Evolutionary conservation across 2,113 vertebrate species (phyloP), one percentile per base, ranked within the genome.

Genomic region (Ranitomeya imitator): DNA sequence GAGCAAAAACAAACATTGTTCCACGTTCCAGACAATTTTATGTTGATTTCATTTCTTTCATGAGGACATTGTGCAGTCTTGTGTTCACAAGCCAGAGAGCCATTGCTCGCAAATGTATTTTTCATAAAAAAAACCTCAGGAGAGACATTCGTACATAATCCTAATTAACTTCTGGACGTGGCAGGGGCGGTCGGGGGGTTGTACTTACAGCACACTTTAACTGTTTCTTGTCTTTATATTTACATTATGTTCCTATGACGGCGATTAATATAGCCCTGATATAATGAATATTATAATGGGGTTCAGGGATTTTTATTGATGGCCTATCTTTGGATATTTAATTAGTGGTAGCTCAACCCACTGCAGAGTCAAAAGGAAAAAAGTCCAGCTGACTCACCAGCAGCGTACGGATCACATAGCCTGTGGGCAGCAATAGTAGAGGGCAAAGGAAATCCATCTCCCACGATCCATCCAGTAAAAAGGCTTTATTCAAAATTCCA

Each of bases 11-110:
- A 69, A 67, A 83, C 21, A 82, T 63, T 63, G 60, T 83, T 83
- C 21, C 63, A n/a, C n/a, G 11, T 83, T 52, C 45, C 60, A 52
- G 81, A 52, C 37, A 69, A 69, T 69, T 83, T 23, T 69, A 83
- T 55, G 63, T 83, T 69, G 21, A 67, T 83, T 83, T 54, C 5
- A 83, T 83, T 67, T 67, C 19, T 83, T 83, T 83, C n/a, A 51
- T 52, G 5, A 52, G 51, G 45, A 69, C 51, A 54, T 84, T 55
- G 21, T 81, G 65, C 52, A 84, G 82, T n/a, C n/a, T 69, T 26
- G 63, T 16, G 9, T 71, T 69, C 51, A 55, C 7, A 14, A 83
- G 51, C 45, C 11, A 52, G 37, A 83, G 51, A 69, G 16, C 18
- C 14, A 16, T 6, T 23, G 45, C 63, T 55, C 77, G 26, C n/a